phyloP scores from a whole-genome alignment of 1,140 invertebrate species.

The Zaprionus vittiger region DNA sequence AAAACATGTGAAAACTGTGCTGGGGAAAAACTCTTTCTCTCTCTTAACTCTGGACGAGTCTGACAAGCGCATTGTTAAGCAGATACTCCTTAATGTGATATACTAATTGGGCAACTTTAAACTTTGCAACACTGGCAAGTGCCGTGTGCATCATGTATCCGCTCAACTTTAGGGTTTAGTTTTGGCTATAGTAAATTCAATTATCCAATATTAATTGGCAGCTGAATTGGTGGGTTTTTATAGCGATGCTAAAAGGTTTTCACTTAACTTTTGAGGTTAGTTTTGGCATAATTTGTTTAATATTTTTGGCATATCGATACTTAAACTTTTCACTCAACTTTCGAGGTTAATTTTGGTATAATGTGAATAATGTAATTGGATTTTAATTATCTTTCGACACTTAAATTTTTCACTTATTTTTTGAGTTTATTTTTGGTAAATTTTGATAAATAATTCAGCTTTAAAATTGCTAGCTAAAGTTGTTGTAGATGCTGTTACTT shows the following conservation, averaged over 20 bases:
- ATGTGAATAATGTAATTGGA: no score
- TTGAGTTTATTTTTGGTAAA: neutral
- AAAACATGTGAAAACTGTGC: constrained; percentile 1
- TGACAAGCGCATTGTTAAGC: neutral
- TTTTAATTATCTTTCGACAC: no score
- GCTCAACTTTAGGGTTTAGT: neutral
- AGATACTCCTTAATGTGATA: neutral
- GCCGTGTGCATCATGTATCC: no score
- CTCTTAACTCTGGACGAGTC: neutral
- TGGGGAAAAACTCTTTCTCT: constrained; percentile 15
- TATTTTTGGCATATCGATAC: neutral
- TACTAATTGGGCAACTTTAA: neutral
- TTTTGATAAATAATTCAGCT: neutral
- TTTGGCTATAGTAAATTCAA: neutral
- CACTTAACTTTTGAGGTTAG: neutral
- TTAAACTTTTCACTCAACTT: neutral
- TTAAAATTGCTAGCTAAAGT: neutral
- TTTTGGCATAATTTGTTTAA: neutral
- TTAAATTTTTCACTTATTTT: no score
- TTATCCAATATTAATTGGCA: no score
- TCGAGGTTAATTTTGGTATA: neutral
- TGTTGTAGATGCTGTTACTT: neutral
- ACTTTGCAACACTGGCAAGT: constrained; percentile 7
- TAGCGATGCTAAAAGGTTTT: no score
- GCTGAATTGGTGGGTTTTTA: no score